Evolutionary conservation across 2,797 vertebrate species (phyloP), one percentile per base, ranked within the genome.

Genomic region (Hylomyscus alleni): DNA sequence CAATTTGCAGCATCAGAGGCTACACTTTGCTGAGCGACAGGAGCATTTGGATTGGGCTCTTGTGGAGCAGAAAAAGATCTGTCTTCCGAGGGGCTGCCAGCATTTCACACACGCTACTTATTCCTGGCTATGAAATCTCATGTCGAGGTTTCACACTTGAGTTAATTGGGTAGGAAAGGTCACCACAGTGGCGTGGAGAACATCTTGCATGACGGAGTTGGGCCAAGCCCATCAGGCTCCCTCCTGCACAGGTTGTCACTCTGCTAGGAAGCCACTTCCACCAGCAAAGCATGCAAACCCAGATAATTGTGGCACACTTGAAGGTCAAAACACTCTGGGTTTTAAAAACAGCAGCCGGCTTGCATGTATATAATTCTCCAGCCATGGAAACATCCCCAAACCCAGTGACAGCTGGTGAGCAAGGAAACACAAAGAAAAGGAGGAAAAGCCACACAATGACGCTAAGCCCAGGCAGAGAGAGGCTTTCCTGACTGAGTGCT

Each of bases 261-360:
- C 95, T 97, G 98, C 98, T 98, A 98, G 98, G 98, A 98, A 97
- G 98, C 96, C 97, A 90, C 75, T 97, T 98, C 97, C 89, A 67
- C 97, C 96, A 93, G 97, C 47, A 40, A 98, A 97, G 98, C 98
- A 99, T 96, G 98, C 89, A 90, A 95, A 67, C 96, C 60, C 65
- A 85, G 96, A 40, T 98, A 98, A 99, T 97, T 98, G 98, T 89
- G 90, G 97, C 97, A 82, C 76, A 47, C 96, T 96, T 96, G 98
- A 99, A 99, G 98, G 98, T 98, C 98, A 98, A 81, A 97, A 97
- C 96, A 93, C 96, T 97, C 34, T 72, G 94, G 98, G 94, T 97
- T 97, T 96, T 54, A 84, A 86, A 83, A 91, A 90, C 73, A 73
- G 95, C 89, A 65, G 85, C 83, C 93, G 93, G 97, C 54, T 81